Evolutionary conservation across 2,888 invertebrate species (phyloP), one percentile per base, ranked within the genome.

Genomic region (Rotaria sp.): DNA sequence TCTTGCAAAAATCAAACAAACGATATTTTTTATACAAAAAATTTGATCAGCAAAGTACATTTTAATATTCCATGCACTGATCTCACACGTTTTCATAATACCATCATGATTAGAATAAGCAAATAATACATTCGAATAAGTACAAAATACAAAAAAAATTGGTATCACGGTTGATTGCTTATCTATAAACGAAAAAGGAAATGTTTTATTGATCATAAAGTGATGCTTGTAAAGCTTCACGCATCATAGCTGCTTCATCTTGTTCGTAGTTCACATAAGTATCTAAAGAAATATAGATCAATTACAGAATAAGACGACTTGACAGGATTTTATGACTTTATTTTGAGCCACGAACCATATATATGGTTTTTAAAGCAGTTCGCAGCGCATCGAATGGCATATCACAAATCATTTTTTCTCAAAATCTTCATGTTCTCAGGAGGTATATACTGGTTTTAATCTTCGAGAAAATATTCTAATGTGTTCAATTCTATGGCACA

Each of bases 161-260:
- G n/a, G 10, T 67, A 67, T 67, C 67, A 67, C 67, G 21, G 5
- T 67, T 18, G 30, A 4, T 30, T 26, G 15, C 7, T 67, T 21
- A 35, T 67, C 35, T 35, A 35, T 35, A 30, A 4, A 7, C 4
- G 26, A 35, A 1, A 67, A 18, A 35, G 35, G 18, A 67, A 67
- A 30, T 30, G 67, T 30, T 35, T 35, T 80, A 45, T 35, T 80
- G 80, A 45, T 80, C 26, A 13, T n/a, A n/a, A 80, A 80, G 80
- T 13, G 80, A 80, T 26, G 80, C 80, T 45, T 80, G 80, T n/a
- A 80, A 13, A 4, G 80, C 80, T 45, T 45, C 80, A 80, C 45
- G 45, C 15, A 80, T 80, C 80, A 80, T 80, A 2, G 26, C 8
- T 80, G 26, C 45, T 80, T 80, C 80, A 18, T 80, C 80, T 41